These are phyloP conservation scores for Metalampra italica DNA, from an alignment of 2,888 invertebrate genomes.

Conservation along the genomic window DNA sequence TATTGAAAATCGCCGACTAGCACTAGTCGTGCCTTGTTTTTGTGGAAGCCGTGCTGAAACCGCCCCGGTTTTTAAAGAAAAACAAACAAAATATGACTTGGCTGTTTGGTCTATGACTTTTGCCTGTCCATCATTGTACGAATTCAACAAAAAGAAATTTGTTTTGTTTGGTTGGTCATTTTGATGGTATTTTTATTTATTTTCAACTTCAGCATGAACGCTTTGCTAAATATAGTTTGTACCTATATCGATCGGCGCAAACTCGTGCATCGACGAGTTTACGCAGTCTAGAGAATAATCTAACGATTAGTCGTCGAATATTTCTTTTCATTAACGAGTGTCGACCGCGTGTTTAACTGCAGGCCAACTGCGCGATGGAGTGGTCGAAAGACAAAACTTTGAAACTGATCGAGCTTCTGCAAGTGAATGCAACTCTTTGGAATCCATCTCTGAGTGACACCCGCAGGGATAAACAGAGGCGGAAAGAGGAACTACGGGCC, in stretches of 20 bases:
- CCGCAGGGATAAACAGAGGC: constrained; percentile 65
- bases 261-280: constrained; percentile 4
- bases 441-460: constrained; percentile 64
- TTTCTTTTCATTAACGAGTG: constrained; percentile 17
- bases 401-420: constrained; percentile 64
- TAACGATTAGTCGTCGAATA: constrained; percentile 43
- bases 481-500: constrained; percentile 59
- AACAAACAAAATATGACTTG: too few species aligned
- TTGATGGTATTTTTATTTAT: too few species aligned
- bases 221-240: background rate
- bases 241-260: constrained; percentile 5
- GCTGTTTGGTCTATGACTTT: too few species aligned
- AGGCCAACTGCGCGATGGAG: constrained; percentile 44
- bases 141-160: too few species aligned
- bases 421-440: constrained; percentile 63
- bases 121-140: too few species aligned
- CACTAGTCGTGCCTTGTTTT: too few species aligned
- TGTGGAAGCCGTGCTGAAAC: too few species aligned
- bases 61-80: too few species aligned
- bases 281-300: constrained; percentile 37
- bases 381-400: constrained; percentile 72
- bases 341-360: background rate
- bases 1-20: too few species aligned
- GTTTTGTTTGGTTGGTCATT: too few species aligned
- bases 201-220: too few species aligned